Evolutionary conservation across 2,113 vertebrate species (phyloP).

Genomic region (Pollimyrus isidori): DNA sequence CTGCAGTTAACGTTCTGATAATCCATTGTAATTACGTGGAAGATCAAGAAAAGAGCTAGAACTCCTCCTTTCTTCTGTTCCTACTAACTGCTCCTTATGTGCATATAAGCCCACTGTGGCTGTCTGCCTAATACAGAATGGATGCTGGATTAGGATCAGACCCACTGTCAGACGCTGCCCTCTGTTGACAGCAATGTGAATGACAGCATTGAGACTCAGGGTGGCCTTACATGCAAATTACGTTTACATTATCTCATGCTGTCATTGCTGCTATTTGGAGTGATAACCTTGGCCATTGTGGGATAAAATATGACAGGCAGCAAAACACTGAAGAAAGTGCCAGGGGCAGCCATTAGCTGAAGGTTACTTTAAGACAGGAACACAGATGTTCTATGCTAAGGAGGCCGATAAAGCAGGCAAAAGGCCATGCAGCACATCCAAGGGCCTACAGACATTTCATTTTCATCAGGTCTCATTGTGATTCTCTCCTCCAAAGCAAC

Average conservation of each 20-base stretch:
- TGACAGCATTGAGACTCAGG: constrained; percentile 9
- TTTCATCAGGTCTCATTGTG: neutral
- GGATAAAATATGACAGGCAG: neutral
- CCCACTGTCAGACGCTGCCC: constrained; percentile 46
- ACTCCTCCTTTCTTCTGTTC: neutral
- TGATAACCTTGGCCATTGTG: neutral
- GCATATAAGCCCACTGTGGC: constrained; percentile 60
- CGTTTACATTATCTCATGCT: neutral
- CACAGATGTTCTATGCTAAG: neutral
- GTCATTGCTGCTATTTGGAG: neutral
- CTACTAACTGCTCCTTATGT: constrained; percentile 41
- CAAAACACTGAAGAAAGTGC: neutral
- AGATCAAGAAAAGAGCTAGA: neutral
- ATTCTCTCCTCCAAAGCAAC: neutral
- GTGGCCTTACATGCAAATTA: neutral
- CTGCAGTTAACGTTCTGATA: neutral
- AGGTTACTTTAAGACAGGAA: neutral
- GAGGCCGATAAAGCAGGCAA: neutral
- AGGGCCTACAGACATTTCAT: neutral
- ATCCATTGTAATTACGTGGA: constrained; percentile 2
- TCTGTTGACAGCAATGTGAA: constrained; percentile 42
- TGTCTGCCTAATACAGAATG: constrained; percentile 58
- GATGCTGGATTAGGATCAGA: constrained; percentile 48
- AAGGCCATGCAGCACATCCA: neutral
- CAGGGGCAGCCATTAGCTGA: neutral